Conservation (phyloP, 2,113 vertebrate genomes). For the Podocnemis expansa region DNA sequence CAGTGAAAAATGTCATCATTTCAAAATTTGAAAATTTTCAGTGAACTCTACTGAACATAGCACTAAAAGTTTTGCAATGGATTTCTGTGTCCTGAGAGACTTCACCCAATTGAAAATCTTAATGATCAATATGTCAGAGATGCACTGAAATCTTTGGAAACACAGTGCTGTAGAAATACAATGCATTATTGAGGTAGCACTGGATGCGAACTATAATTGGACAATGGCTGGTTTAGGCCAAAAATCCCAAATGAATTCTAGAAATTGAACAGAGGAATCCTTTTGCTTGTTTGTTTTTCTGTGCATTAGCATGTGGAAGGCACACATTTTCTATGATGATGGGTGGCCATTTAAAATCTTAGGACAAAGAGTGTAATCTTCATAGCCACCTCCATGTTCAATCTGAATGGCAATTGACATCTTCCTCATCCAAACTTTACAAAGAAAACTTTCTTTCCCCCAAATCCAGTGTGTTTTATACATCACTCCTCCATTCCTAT, state of each 20-base stretch:
- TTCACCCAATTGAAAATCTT: background rate
- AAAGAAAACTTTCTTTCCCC: background rate
- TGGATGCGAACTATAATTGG: background rate
- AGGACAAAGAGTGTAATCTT: background rate
- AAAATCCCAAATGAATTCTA: background rate
- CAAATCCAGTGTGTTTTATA: background rate
- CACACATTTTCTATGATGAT: background rate
- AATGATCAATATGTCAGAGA: background rate
- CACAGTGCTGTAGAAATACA: background rate
- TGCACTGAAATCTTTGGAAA: background rate
- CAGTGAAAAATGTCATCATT: background rate
- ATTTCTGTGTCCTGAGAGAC: background rate
- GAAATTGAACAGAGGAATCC: background rate
- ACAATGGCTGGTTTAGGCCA: background rate
- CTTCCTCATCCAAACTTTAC: background rate
- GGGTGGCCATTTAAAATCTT: background rate
- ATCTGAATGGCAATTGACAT: background rate
- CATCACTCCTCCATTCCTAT: background rate
- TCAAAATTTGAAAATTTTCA: background rate
- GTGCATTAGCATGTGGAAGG: background rate
- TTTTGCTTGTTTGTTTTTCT: background rate
- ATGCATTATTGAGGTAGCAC: background rate
- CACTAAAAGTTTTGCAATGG: background rate
- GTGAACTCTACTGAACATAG: background rate
- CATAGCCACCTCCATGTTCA: background rate